Evolutionary conservation across 1,140 invertebrate genomes (phyloP), one percentile per base, ranked within the genome.

Genomic region (Reticulitermes speratus): DNA sequence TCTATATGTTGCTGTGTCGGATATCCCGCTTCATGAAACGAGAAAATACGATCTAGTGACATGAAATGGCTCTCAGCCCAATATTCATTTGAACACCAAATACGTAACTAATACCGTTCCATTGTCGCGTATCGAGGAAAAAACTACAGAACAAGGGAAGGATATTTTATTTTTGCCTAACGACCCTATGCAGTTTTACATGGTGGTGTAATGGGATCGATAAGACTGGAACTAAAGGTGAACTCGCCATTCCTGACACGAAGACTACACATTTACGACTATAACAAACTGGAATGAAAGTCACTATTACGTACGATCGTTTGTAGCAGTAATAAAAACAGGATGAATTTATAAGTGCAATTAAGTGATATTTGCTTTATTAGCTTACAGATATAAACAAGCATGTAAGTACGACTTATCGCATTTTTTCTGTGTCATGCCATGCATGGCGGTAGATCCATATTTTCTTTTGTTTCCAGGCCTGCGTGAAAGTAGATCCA

Each of bases 111-210:
- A 75, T 75, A 75, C 65, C n/a, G 9, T 75, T 75, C 65, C n/a
- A 30, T 75, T 75, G 65, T 75, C 65, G 52, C 19, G 16, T 21
- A 55, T 55, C 5, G 52, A 75, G 65, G n/a, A 14, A 30, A 75
- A 75, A 75, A 75, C 65, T 30, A 6, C 8, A 12, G 25, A 0
- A 75, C 65, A 30, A 23, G 65, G 7, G 14, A 75, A 75, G 25
- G 65, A 75, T 75, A 75, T 75, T 75, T 75, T 25, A 75, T 75
- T 75, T 75, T 75, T 75, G 65, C 65, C 65, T 30, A 75, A 75
- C n/a, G 65, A 75, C n/a, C 14, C 14, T 23, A 30, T 75, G n/a
- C 8, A 75, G 14, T 30, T 75, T 75, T 75, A 75, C n/a, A 30
- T 75, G n/a, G 8, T 25, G 9, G 25, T 75, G 8, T 11, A 75